phyloP scores from a whole-genome alignment of 2,797 vertebrate genomes.

The Enteromius treurensis region DNA sequence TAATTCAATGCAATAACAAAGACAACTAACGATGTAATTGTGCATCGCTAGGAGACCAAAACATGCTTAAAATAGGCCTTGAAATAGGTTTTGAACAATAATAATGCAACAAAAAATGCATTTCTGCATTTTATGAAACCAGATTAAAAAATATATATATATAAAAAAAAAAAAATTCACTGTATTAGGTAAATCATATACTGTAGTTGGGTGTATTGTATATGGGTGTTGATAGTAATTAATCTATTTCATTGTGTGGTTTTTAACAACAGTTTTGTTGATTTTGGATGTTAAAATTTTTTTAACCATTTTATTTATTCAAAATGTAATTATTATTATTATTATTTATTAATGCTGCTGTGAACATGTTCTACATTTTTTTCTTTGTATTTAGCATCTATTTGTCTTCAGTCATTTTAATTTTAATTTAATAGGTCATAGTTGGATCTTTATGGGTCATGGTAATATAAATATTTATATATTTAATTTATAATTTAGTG shows the following conservation, averaged over 20 bases:
- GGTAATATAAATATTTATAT: too few relatives aligned
- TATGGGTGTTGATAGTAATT: too few relatives aligned
- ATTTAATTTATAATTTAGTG: too few relatives aligned
- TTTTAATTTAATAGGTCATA: too few relatives aligned
- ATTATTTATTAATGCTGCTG: background rate
- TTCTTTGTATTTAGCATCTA: background rate
- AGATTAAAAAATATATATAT: background rate
- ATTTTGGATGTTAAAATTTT: too few relatives aligned
- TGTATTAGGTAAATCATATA: background rate
- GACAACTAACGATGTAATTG: background rate
- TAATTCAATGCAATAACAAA: background rate
- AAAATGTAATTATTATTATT: background rate
- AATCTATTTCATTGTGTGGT: too few relatives aligned
- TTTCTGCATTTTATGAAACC: background rate
- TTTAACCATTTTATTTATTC: background rate
- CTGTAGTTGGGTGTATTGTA: too few relatives aligned
- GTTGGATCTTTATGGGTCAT: background rate
- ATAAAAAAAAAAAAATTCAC: too few relatives aligned
- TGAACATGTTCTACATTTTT: background rate
- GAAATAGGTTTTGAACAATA: background rate
- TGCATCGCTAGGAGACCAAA: background rate
- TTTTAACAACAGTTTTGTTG: too few relatives aligned
- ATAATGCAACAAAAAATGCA: too few relatives aligned
- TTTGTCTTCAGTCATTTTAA: background rate
- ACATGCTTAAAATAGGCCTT: background rate